A percentile compares a stretch with the other conserved stretches of the same genome.
These are phyloP conservation scores for Chrysemys picta DNA, from an alignment of 2,113 vertebrate species.

Conservation along the genomic window DNA sequence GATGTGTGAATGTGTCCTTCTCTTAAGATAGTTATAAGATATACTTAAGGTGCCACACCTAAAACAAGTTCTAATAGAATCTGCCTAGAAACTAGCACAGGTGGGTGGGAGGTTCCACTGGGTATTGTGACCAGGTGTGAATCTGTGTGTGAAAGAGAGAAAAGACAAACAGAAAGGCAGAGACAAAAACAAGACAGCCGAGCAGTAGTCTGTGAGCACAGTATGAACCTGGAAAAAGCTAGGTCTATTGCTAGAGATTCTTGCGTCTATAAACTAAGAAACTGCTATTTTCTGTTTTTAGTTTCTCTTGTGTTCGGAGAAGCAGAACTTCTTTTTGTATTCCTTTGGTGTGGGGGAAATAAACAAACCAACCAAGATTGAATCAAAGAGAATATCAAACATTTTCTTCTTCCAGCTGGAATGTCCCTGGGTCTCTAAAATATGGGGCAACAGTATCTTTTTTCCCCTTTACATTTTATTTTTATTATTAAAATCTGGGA, in stretches of 20 bases:
- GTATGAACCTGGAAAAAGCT: neutral
- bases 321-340: neutral
- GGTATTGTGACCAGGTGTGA: neutral
- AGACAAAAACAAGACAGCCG: neutral
- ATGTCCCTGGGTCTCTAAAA: too few relatives aligned
- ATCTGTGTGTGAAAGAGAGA: neutral
- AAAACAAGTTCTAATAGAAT: neutral
- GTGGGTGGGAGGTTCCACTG: neutral
- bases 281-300: neutral
- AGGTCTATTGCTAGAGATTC: neutral
- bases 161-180: too few relatives aligned
- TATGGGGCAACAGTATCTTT: neutral
- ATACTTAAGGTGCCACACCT: neutral
- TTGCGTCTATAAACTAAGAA: neutral
- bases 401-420: too few relatives aligned
- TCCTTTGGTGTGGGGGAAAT: neutral
- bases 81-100: neutral
- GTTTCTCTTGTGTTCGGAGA: neutral
- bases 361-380: neutral
- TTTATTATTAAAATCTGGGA: neutral
- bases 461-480: neutral
- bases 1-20: neutral
- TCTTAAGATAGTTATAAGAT: neutral
- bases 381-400: neutral
- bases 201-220: neutral